Conservation (phyloP, 2,113 vertebrate genomes). For the mouse (Mus musculus) region DNA sequence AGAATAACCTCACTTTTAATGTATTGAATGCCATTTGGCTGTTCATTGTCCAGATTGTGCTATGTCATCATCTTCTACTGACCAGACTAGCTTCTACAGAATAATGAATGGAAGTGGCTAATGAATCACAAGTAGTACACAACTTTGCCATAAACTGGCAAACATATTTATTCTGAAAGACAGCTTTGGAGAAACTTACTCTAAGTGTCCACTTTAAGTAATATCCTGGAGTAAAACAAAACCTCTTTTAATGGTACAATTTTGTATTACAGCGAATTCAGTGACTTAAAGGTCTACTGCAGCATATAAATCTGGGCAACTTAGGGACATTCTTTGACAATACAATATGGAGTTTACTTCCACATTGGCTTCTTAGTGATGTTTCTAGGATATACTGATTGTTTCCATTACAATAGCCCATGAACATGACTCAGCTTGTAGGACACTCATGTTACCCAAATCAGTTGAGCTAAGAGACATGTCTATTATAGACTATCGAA, state of each 20-base stretch:
- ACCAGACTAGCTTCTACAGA: not conserved
- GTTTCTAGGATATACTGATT: not conserved
- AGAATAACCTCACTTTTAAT: not conserved
- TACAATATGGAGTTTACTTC: not conserved
- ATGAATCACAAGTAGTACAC: not conserved
- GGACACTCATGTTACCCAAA: not conserved
- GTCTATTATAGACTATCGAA: not conserved
- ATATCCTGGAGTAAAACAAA: not conserved
- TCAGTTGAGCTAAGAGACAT: not conserved
- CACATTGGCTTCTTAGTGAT: not conserved
- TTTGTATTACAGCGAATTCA: not conserved
- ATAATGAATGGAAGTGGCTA: not conserved
- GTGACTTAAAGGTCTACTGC: not conserved
- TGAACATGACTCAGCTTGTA: conserved; percentile 3
- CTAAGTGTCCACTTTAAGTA: not conserved
- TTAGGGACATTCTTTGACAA: not conserved
- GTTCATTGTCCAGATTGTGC: not conserved
- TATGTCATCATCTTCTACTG: not conserved
- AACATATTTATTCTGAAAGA: not conserved
- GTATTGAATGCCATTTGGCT: not conserved
- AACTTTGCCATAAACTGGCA: not conserved
- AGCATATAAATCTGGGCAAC: not conserved
- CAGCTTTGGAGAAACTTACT: not conserved
- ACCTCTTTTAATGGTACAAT: not conserved
- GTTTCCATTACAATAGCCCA: not conserved